Evolutionary conservation across 2,888 invertebrate species (phyloP).

Genomic region (Plagodis pulveraria): DNA sequence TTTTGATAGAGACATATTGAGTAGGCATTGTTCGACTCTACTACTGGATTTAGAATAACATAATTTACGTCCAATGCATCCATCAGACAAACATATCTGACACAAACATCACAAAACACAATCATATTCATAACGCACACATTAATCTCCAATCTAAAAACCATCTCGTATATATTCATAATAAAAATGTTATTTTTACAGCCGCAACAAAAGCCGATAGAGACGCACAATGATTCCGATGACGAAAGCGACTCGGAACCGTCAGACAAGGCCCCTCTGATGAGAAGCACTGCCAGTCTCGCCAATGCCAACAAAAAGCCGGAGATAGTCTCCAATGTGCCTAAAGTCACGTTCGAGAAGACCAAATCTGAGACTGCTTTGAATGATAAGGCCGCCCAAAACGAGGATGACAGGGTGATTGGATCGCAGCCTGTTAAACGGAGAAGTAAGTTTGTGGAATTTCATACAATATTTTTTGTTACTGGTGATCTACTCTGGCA

Average conservation of each 20-base stretch:
- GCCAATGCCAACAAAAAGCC: slow-evolving; percentile 62
- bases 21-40: too few species aligned
- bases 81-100: neutral
- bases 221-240: slow-evolving; percentile 62
- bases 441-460: slow-evolving; percentile 68
- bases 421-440: slow-evolving; percentile 75
- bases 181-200: slow-evolving; percentile 35
- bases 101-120: neutral
- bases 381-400: slow-evolving; percentile 42
- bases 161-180: slow-evolving; percentile 17
- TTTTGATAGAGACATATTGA: too few species aligned
- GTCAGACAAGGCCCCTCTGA: slow-evolving; percentile 78
- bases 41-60: too few species aligned
- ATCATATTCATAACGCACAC: slow-evolving; percentile 1
- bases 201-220: slow-evolving; percentile 57
- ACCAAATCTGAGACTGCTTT: slow-evolving; percentile 48
- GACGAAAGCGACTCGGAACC: slow-evolving; percentile 75
- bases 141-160: slow-evolving; percentile 4
- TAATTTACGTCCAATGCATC: neutral
- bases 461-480: neutral
- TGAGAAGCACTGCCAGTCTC: slow-evolving; percentile 71
- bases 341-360: slow-evolving; percentile 69
- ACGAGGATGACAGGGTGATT: slow-evolving; percentile 62
- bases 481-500: neutral
- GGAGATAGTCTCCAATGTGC: slow-evolving; percentile 74